These are phyloP conservation scores for Arctia plantaginis DNA, from an alignment of 2,888 invertebrate species.

Conservation along the genomic window DNA sequence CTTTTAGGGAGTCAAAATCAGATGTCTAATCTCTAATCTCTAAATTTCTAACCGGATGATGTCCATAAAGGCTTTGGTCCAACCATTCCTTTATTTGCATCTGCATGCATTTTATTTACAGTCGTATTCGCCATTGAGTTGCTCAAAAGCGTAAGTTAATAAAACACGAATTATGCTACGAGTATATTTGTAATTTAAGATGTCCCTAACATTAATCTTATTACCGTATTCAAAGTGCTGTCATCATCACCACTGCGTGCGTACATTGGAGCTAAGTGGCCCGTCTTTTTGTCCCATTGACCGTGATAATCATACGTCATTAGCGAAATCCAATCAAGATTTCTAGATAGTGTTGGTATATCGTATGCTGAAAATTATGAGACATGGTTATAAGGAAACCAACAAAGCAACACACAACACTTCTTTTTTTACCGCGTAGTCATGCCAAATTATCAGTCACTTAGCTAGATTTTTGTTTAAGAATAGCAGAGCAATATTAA, in stretches of 20 bases:
- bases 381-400: background rate
- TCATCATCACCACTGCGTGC: constrained; percentile 90
- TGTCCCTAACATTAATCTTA: background rate
- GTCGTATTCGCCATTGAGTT: too few relatives aligned
- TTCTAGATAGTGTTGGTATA: constrained; percentile 90
- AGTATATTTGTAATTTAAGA: background rate
- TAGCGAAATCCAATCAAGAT: constrained; percentile 95
- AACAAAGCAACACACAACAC: background rate
- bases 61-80: background rate
- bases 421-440: background rate
- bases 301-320: constrained; percentile 97
- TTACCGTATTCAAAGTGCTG: constrained; percentile 90
- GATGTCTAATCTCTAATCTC: background rate
- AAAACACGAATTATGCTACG: background rate
- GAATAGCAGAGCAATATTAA: background rate
- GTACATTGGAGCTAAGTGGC: constrained; percentile 96
- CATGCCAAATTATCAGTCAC: background rate
- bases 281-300: constrained; percentile 96
- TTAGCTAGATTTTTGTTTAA: background rate
- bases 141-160: background rate
- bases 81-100: background rate
- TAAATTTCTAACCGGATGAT: background rate
- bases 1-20: background rate
- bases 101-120: too few relatives aligned
- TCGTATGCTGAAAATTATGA: constrained; percentile 87